Evolutionary conservation across 1,140 invertebrate genomes (phyloP).

Genomic region (Lepidurus packardi): DNA sequence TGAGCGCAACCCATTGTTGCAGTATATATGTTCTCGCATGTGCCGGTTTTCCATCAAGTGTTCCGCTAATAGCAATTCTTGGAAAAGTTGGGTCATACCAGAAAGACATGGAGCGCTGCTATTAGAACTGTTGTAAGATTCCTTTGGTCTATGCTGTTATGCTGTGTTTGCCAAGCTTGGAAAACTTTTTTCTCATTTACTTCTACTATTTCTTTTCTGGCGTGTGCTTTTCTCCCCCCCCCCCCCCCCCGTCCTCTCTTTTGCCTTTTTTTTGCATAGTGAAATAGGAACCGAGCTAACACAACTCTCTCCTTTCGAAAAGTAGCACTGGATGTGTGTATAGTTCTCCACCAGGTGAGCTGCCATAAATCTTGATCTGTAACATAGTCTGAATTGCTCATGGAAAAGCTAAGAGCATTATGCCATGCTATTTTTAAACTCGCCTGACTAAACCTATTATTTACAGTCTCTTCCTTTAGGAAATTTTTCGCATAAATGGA

Average conservation of each 20-base stretch:
- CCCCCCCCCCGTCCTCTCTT: neutral
- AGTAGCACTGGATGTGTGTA: neutral
- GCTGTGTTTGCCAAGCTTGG: neutral
- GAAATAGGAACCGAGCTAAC: neutral
- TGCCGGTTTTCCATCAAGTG: slow-evolving; percentile 21
- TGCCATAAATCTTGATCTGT: neutral
- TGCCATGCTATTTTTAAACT: neutral
- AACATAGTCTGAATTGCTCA: neutral
- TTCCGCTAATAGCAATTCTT: slow-evolving; percentile 15
- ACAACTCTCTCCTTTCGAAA: neutral
- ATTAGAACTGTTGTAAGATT: slow-evolving; percentile 1
- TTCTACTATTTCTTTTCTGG: neutral
- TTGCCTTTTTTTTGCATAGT: neutral
- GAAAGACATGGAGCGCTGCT: neutral
- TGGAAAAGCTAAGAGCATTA: neutral
- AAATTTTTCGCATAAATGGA: neutral
- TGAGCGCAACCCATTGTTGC: neutral
- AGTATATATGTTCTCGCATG: neutral
- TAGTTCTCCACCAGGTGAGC: slow-evolving; percentile 9
- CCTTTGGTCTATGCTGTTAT: neutral
- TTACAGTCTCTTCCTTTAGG: neutral
- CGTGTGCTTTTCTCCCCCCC: neutral
- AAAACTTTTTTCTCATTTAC: neutral
- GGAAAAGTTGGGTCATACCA: neutral
- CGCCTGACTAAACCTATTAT: neutral